Conservation (phyloP, 2,797 vertebrate genomes). For the Synanceia verrucosa region DNA sequence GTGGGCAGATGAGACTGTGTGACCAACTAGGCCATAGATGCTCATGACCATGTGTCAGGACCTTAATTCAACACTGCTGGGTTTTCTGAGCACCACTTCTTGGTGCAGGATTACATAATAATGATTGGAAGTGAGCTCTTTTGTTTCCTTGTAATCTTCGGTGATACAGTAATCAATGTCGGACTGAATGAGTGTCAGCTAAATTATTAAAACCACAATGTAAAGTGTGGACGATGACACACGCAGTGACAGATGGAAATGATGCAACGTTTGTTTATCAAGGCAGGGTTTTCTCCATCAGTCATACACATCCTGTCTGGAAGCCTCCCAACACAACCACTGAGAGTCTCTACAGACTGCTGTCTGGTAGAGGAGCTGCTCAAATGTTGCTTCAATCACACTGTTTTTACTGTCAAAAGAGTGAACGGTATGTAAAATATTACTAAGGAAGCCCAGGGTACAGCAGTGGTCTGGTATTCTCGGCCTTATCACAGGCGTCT, state of each 20-base stretch:
- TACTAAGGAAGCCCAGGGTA: not conserved
- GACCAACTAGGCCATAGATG: no score
- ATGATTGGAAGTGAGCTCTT: conserved; percentile 10
- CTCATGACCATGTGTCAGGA: no score
- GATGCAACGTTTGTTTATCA: conserved; percentile 34
- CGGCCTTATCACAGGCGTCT: not conserved
- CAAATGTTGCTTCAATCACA: not conserved
- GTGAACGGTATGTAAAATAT: not conserved
- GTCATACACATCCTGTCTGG: conserved; percentile 18
- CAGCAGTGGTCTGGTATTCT: not conserved
- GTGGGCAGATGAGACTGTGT: no score
- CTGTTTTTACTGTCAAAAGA: not conserved
- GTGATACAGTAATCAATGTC: conserved; percentile 31
- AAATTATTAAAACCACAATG: conserved; percentile 36
- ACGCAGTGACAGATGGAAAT: conserved; percentile 38
- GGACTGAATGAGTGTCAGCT: conserved; percentile 34
- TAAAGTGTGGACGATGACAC: conserved; percentile 43
- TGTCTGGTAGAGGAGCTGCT: not conserved
- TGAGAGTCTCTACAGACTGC: not conserved
- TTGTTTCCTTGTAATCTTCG: conserved; percentile 28
- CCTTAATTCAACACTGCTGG: no score
- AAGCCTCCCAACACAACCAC: not conserved
- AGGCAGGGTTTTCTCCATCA: conserved; percentile 5
- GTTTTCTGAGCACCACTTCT: conserved; percentile 20
- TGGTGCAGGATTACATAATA: not conserved